Conservation (phyloP, 2,797 vertebrate genomes). For the Bufotes viridis region DNA sequence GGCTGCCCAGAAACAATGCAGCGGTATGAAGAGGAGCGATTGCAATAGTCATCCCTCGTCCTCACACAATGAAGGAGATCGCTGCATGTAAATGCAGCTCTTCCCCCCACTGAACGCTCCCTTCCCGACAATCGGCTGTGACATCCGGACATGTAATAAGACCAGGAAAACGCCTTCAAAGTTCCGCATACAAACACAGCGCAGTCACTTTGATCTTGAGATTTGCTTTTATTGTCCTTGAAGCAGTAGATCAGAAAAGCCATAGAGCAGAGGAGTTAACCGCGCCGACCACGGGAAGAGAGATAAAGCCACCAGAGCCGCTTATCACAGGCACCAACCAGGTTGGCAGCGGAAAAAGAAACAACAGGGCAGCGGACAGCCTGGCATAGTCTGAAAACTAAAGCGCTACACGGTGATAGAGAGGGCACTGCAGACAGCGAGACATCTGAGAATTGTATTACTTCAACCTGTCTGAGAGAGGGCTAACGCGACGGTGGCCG, state of each 20-base stretch:
- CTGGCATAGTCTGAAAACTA: slow-evolving; percentile 33
- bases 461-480: neutral
- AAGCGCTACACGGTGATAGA: neutral
- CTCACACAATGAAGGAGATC: no score
- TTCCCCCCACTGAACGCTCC: no score
- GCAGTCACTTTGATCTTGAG: neutral
- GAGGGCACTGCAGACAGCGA: neutral
- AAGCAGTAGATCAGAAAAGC: neutral
- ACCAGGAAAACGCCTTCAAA: no score
- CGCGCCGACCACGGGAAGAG: neutral
- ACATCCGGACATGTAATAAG: no score
- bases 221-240: no score
- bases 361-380: neutral
- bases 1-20: no score
- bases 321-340: slow-evolving; percentile 21
- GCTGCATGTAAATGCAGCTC: no score
- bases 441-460: neutral
- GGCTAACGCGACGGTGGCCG: neutral
- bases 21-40: no score
- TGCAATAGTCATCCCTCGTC: no score
- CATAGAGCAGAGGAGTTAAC: neutral
- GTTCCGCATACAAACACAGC: no score
- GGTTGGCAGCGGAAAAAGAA: slow-evolving; percentile 4
- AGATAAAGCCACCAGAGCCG: neutral
- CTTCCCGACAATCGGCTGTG: no score